Base-by-base conservation (phyloP, 2,888 invertebrate species). In the Hypomecis punctinalis region DNA sequence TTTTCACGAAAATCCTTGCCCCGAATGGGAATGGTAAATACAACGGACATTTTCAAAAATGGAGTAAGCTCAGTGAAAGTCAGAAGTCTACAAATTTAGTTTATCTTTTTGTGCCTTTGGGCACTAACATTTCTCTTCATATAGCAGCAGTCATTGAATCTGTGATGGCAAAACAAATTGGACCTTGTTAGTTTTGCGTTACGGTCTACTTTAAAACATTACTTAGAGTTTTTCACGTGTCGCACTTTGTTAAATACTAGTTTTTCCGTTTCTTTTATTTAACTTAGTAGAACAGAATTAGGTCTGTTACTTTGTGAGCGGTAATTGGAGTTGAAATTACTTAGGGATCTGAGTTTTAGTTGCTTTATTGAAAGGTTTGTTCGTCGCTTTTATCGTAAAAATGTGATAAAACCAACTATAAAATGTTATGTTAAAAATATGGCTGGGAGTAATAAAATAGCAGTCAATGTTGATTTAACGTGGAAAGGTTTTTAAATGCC, bases 41-140 rank as follows among this genome's bases (percentile, higher is more conserved):
- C 1, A 23, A 23, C 23, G 23, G 23, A 23, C 1, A 23, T 23
- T 23, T 23, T 23, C 23, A 3, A 45, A 33, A 57, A n/a, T 23
- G 2, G 13, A 9, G 9, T 36, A 8, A 52, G 42, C 43, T 11
- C 11, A 47, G 47, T 52, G 47, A 53, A 55, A 35, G 36, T 5
- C 49, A 33, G 23, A 46, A 51, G 39, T 39, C 33, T 46, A 43
- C 39, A 46, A 49, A 13, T 49, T 46, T 42, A 54, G 51, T 51
- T 55, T 39, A 46, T 62, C 37, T 49, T 55, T 45, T 45, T 43
- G 36, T 46, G 43, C 42, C 53, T 43, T 51, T 52, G 46, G 46
- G 9, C 53, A 53, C 58, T 63, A 37, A 23, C 36, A 58, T 57
- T 53, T 58, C 23, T 55, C 36, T 43, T 36, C 43, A 37, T 49